Conservation (phyloP, 2,888 invertebrate genomes). For the Lottia scabra region DNA sequence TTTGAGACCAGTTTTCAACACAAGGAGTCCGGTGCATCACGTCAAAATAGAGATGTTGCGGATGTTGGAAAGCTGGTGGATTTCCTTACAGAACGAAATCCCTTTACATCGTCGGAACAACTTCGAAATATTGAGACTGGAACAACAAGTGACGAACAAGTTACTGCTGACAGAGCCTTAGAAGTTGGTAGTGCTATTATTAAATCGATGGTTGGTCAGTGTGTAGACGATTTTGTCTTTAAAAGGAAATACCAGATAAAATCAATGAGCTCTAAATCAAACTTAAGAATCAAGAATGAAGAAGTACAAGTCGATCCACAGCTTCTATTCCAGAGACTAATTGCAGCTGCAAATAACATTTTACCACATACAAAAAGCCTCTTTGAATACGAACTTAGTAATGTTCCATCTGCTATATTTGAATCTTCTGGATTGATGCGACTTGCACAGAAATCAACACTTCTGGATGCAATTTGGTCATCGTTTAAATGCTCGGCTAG, state of each 20-base stretch:
- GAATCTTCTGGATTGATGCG: conserved; percentile 17
- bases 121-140: conserved; percentile 17
- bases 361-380: not conserved
- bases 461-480: conserved; percentile 26
- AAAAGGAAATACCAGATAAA: conserved; percentile 7
- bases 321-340: conserved; percentile 8
- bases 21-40: no score
- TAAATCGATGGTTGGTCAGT: conserved; percentile 5
- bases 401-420: conserved; percentile 28
- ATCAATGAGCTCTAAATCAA: not conserved
- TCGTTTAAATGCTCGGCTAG: not conserved
- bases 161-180: conserved; percentile 12
- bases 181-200: conserved; percentile 4
- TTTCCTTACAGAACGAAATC: conserved; percentile 12
- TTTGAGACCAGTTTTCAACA: no score
- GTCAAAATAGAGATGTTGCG: no score
- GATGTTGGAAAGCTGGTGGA: conserved; percentile 15
- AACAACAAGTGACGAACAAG: conserved; percentile 4
- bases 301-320: conserved; percentile 5
- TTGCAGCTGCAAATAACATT: not conserved
- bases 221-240: not conserved
- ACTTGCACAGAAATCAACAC: conserved; percentile 22
- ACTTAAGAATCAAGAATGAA: conserved; percentile 3
- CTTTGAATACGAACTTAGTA: conserved; percentile 21
- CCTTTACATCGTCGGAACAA: not conserved